Evolutionary conservation across 2,888 invertebrate species (phyloP), one percentile per base, ranked within the genome.

Genomic region (Xestia rhomboidea): DNA sequence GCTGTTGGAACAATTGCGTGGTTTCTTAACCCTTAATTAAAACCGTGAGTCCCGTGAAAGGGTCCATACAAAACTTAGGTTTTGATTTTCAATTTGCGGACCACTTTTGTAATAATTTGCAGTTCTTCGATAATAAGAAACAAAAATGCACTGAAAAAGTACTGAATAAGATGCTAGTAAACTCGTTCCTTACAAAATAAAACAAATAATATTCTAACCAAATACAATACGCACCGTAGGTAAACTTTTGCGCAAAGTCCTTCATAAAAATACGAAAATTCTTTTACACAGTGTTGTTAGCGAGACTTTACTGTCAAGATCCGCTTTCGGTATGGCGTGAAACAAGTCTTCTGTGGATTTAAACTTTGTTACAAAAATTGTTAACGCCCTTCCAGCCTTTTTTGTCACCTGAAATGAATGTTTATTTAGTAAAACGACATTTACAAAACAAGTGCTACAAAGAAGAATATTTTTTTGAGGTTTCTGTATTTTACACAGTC

Each of bases 241-340:
- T 38, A 67, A 84, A 71, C 24, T 67, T 72, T 2, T 38, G 24
- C 66, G 44, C 15, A 63, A 83, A 82, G 46, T 34, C 60, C 57
- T 81, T 34, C 41, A 79, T 34, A 79, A 79, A 84, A 81, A 84
- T 83, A 83, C 68, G 77, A 68, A 81, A 78, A 78, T 78, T 79
- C 77, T 87, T 82, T 84, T 64, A 73, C 72, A 68, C 76, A 57
- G 54, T 82, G 71, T 86, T 88, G 83, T 82, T 84, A 87, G 78
- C 71, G 46, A 30, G 64, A 81, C 51, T 74, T 83, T 83, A 77
- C 80, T 76, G 73, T 64, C 68, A 83, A 77, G 79, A 83, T 80
- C 80, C 77, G 72, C 79, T 86, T 83, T 76, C 27, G 75, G 78
- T 78, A 64, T 79, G 70, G 68, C 80, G 66, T n/a, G 44, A 74